phyloP scores from a whole-genome alignment of 2,888 invertebrate genomes.

The Subacronicta megacephala region DNA sequence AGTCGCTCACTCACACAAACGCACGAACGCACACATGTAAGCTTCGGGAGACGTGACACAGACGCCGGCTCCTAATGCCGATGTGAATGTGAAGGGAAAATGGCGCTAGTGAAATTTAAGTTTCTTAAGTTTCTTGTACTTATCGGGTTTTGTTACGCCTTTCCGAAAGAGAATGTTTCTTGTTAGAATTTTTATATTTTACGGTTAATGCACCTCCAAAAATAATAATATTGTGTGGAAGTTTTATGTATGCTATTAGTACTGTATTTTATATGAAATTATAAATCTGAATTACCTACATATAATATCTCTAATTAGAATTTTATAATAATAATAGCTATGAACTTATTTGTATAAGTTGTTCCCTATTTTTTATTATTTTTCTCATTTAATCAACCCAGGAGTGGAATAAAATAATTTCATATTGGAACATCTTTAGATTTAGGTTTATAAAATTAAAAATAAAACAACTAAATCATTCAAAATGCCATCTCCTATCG shows the following conservation, averaged over 20 bases:
- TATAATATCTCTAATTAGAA: no score
- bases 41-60: constrained; percentile 77
- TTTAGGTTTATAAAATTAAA: background rate
- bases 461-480: background rate
- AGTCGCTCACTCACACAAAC: constrained; percentile 59
- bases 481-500: constrained; percentile 25
- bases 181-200: constrained; percentile 43
- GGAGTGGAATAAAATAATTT: no score
- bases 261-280: no score
- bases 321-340: no score
- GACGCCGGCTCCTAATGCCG: constrained; percentile 76
- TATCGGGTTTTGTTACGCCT: constrained; percentile 42
- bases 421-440: no score
- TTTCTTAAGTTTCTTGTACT: constrained; percentile 47
- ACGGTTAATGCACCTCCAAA: no score
- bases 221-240: no score
- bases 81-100: constrained; percentile 67
- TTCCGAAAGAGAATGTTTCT: constrained; percentile 54
- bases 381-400: no score
- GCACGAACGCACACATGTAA: constrained; percentile 47
- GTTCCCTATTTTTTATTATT: no score
- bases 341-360: no score
- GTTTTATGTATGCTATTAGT: no score
- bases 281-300: no score
- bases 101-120: constrained; percentile 68